Conservation (phyloP, 64 coral and sea anemone genomes). For the Actinia equina region DNA sequence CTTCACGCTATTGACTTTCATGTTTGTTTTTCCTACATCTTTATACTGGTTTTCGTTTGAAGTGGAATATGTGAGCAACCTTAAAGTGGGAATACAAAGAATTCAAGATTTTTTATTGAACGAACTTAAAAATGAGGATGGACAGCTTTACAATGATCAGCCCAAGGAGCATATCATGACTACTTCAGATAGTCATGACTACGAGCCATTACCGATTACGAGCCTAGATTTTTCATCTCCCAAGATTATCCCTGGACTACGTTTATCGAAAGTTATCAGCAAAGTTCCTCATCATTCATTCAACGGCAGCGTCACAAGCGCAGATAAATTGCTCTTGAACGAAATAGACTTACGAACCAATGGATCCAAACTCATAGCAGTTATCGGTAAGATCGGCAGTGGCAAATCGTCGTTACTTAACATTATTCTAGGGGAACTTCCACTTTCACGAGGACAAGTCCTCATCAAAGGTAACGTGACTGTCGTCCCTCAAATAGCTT, state of each 20-base stretch:
- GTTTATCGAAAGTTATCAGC: neutral
- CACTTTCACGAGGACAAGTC: conserved; percentile 9
- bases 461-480: conserved; percentile 1
- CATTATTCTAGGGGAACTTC: conserved; percentile 49
- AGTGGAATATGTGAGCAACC: neutral
- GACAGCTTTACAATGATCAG: neutral
- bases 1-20: neutral
- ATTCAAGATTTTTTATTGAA: neutral
- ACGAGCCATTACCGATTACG: too few relatives aligned
- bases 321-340: neutral
- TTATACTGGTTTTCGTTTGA: neutral
- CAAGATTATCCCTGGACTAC: too few relatives aligned
- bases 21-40: neutral
- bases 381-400: conserved; percentile 27
- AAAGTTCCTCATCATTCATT: too few relatives aligned
- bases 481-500: conserved; percentile 44
- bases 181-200: too few relatives aligned
- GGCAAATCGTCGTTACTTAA: conserved; percentile 41
- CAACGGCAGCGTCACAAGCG: too few relatives aligned
- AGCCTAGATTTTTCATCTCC: too few relatives aligned
- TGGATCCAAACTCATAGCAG: neutral
- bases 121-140: neutral
- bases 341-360: neutral
- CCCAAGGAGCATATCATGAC: neutral
- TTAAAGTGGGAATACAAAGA: neutral